Conservation (phyloP, 2,888 invertebrate species). For the Dynastes hyllus region DNA sequence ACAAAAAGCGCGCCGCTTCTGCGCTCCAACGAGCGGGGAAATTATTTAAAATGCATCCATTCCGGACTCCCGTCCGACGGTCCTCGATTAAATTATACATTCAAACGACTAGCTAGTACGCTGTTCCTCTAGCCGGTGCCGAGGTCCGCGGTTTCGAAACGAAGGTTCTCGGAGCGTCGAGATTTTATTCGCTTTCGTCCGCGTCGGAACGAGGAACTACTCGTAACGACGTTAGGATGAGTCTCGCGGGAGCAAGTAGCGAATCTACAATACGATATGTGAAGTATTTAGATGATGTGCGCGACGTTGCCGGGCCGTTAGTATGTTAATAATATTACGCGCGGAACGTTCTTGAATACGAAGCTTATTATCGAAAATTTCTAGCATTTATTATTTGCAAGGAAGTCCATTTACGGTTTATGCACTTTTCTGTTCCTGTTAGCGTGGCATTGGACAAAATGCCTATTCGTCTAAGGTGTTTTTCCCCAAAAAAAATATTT, state of each 20-base stretch:
- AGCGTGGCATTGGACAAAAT: too few relatives aligned
- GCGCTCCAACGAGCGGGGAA: constrained; percentile 10
- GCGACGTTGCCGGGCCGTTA: not conserved
- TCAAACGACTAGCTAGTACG: constrained; percentile 12
- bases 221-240: constrained; percentile 17
- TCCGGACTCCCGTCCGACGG: not conserved
- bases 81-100: constrained; percentile 34
- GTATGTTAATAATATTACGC: too few relatives aligned
- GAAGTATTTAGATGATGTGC: constrained; percentile 13
- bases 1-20: not conserved
- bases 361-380: too few relatives aligned
- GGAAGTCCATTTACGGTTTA: too few relatives aligned
- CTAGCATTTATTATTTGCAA: too few relatives aligned
- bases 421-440: too few relatives aligned
- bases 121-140: not conserved
- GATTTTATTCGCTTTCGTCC: constrained; percentile 24
- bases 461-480: too few relatives aligned
- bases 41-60: constrained; percentile 41
- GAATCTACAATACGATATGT: not conserved
- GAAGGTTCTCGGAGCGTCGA: not conserved
- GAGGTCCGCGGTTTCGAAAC: not conserved
- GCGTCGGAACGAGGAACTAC: constrained; percentile 6
- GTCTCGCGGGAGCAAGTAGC: constrained; percentile 4
- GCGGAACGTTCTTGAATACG: too few relatives aligned
- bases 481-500: too few relatives aligned